Evolutionary conservation across 2,113 vertebrate genomes (phyloP).

Genomic region (Leptobrachium leishanense): DNA sequence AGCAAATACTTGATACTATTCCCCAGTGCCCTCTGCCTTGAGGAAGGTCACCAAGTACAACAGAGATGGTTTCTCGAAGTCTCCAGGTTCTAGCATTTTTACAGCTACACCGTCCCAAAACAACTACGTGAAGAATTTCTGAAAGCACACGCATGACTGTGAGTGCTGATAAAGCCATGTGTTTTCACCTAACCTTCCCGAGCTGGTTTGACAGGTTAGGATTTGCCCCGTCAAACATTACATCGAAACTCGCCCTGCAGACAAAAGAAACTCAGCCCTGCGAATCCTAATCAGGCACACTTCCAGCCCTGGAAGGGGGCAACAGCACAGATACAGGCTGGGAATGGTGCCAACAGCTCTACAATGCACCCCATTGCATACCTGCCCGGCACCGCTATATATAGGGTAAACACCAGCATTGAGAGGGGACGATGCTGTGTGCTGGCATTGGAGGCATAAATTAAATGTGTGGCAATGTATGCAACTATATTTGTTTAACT

Average conservation of each 20-base stretch:
- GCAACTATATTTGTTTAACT: background rate
- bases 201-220: conserved; percentile 30
- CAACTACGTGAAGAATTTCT: background rate
- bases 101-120: too few relatives aligned
- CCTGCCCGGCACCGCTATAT: too few relatives aligned
- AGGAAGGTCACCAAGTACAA: too few relatives aligned
- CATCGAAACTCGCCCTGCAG: conserved; percentile 37
- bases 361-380: background rate
- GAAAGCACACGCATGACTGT: background rate
- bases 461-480: background rate
- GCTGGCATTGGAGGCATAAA: background rate
- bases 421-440: too few relatives aligned
- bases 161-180: background rate
- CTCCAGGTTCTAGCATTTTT: too few relatives aligned
- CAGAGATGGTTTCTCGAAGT: too few relatives aligned
- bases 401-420: too few relatives aligned
- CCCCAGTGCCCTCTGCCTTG: too few relatives aligned
- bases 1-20: too few relatives aligned
- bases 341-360: background rate
- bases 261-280: background rate
- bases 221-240: conserved; percentile 19
- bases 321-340: background rate
- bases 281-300: background rate
- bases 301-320: too few relatives aligned
- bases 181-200: background rate